These are phyloP conservation scores for Geophilus truncorum DNA, from an alignment of 2,888 invertebrate species.

Conservation along the genomic window DNA sequence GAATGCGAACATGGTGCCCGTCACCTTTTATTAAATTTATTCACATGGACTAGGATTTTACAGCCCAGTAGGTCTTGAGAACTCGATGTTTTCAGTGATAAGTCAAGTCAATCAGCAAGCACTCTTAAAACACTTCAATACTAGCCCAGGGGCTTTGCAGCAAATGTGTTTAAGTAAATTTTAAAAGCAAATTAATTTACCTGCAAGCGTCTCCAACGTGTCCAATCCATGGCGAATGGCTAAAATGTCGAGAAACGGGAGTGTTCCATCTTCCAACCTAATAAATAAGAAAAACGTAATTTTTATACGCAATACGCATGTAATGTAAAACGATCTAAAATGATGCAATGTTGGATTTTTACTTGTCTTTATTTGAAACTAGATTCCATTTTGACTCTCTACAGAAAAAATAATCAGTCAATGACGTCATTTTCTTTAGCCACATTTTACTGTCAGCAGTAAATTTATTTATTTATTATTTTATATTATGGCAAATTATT, in stretches of 20 bases:
- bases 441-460: too few relatives aligned
- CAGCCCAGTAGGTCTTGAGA: background rate
- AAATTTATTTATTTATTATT: too few relatives aligned
- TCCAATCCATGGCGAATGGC: constrained; percentile 74
- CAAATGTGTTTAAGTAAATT: too few relatives aligned
- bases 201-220: constrained; percentile 61
- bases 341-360: too few relatives aligned
- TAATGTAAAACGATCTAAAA: too few relatives aligned
- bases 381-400: too few relatives aligned
- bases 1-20: constrained; percentile 18
- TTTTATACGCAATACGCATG: too few relatives aligned
- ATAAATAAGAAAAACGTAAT: background rate
- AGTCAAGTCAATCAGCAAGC: background rate
- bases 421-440: too few relatives aligned
- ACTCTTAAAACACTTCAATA: background rate
- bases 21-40: constrained; percentile 33
- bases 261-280: constrained; percentile 92
- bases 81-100: constrained; percentile 15
- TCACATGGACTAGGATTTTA: constrained; percentile 4
- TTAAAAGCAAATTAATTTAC: constrained; percentile 44
- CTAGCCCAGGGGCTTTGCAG: background rate
- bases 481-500: too few relatives aligned
- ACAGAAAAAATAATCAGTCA: too few relatives aligned
- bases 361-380: too few relatives aligned
- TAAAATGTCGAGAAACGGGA: constrained; percentile 77